Evolutionary conservation across 2,888 invertebrate genomes (phyloP).

Genomic region (Dicranocentrus wangi): DNA sequence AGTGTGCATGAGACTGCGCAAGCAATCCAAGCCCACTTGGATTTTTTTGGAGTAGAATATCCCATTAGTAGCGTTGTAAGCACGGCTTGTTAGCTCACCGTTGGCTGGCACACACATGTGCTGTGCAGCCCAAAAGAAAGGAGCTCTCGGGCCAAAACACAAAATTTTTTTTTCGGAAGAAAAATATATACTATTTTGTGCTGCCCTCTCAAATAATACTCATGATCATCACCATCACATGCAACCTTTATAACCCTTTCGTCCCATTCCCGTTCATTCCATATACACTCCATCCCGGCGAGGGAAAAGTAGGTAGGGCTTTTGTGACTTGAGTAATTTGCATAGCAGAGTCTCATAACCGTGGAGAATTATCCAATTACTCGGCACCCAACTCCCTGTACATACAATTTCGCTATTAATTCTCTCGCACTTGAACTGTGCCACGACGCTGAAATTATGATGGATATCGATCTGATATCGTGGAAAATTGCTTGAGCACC

Average conservation of each 20-base stretch:
- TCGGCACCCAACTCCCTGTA: conserved; percentile 55
- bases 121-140: too few species aligned
- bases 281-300: too few species aligned
- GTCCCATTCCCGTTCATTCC: not conserved
- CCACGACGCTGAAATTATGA: conserved; percentile 52
- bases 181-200: not conserved
- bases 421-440: conserved; percentile 20
- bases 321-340: conserved; percentile 50
- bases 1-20: too few species aligned
- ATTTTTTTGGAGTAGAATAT: conserved; percentile 14
- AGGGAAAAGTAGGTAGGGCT: too few species aligned
- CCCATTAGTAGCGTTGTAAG: too few species aligned
- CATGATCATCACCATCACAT: not conserved
- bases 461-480: conserved; percentile 43
- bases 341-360: conserved; percentile 69
- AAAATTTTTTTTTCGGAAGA: too few species aligned
- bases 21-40: too few species aligned
- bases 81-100: not conserved
- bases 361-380: conserved; percentile 71
- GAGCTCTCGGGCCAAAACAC: too few species aligned
- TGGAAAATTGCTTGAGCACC: conserved; percentile 25
- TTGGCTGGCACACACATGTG: conserved; percentile 40
- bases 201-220: conserved; percentile 22
- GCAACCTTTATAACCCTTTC: conserved; percentile 27
- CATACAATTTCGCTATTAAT: conserved; percentile 45